Base-by-base conservation (phyloP, 2,888 invertebrate genomes). In the Rhabditoides inermis region DNA sequence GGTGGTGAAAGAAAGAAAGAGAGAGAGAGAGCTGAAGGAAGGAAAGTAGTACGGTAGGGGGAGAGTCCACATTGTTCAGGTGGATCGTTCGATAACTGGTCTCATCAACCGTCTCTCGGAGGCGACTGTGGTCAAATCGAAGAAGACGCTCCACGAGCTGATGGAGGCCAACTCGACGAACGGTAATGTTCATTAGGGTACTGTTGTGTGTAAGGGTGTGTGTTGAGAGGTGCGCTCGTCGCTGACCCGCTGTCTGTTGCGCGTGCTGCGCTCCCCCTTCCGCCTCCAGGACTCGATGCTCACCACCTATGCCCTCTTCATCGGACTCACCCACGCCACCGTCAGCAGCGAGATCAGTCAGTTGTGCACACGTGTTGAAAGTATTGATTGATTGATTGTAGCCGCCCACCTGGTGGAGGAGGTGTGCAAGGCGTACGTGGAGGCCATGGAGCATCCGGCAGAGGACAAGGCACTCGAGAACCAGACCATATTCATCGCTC, bases 351-450 rank as follows among this genome's bases (percentile, higher is more conserved):
- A 66, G 45, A 63, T 66, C 47, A 60, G 66, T 66, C 35, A 58
- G 59, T 57, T 22, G 27, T 30, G 15, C 7, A 7, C 23, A 23
- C 23, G 7, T 40, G 7, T 20, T 18, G 12, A 18, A 12, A 40
- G 18, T 18, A 40, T 18, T 18, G n/a, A 44, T 20, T n/a, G 7
- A 18, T 30, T 40, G 53, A 37, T 45, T 65, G 20, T 54, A 66
- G 66, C 66, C 12, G 53, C 66, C 27, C 61, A 66, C 44, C 60
- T 66, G 30, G 60, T 63, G 30, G 66, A 66, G 56, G 55, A 63
- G 25, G 50, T 59, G 36, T 56, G 63, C 10, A 59, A 59, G 45
- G 42, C 45, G n/a, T n/a, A n/a, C n/a, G n/a, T n/a, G 52, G 63
- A 22, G 35, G 35, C 7, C 55, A 60, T 1, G 55, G 54, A 41